Evolutionary conservation across 2,113 vertebrate genomes (phyloP).

Genomic region (Myiopsitta monachus): DNA sequence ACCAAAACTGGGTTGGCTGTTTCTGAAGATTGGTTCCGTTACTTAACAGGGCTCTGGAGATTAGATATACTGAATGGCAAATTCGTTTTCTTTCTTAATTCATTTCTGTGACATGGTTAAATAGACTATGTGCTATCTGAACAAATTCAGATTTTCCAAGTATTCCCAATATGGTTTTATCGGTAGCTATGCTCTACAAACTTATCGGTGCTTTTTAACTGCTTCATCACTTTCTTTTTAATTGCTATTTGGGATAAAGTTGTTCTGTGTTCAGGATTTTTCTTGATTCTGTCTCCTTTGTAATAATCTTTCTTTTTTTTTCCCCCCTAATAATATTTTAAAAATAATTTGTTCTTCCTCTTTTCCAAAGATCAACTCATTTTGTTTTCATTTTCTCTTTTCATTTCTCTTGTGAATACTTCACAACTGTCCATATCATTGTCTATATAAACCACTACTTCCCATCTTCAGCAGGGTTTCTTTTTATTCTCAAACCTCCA

Average conservation of each 20-base stretch:
- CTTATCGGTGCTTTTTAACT: slow-evolving; percentile 14
- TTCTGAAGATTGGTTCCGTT: not conserved
- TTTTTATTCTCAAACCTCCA: slow-evolving; percentile 22
- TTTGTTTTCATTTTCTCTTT: slow-evolving; percentile 13
- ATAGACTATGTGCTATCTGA: not conserved
- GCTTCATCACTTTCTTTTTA: not conserved
- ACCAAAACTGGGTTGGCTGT: not conserved
- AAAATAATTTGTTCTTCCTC: not conserved
- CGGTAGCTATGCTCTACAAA: slow-evolving; percentile 2
- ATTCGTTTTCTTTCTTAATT: slow-evolving; percentile 14
- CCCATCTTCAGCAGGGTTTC: slow-evolving; percentile 26
- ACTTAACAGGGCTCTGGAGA: slow-evolving; percentile 12
- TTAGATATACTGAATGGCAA: not conserved
- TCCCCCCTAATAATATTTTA: not conserved
- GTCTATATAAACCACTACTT: not conserved
- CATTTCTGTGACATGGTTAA: slow-evolving; percentile 6
- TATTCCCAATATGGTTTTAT: slow-evolving; percentile 44
- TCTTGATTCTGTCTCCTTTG: not conserved
- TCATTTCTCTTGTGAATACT: not conserved
- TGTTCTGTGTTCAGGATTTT: not conserved
- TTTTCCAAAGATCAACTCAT: not conserved
- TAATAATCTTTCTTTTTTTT: not conserved
- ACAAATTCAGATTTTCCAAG: not conserved
- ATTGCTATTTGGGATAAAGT: not conserved
- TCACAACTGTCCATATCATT: not conserved